Evolutionary conservation across 64 coral and sea anemone genomes (phyloP).

Genomic region (Exaiptasia diaphana): DNA sequence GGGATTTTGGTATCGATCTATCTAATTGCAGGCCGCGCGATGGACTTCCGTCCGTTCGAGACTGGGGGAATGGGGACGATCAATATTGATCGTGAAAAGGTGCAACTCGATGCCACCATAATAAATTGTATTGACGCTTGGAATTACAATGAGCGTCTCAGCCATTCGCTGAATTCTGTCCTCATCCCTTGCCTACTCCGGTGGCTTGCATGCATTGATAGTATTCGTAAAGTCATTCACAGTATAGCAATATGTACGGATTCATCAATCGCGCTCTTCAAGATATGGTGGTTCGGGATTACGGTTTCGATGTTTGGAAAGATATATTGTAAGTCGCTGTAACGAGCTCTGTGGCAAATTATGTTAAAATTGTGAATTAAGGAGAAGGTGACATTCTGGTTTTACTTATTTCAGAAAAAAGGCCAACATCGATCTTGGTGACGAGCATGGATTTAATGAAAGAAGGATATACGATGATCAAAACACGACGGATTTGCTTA

Average conservation of each 20-base stretch:
- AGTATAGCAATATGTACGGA: constrained; percentile 82
- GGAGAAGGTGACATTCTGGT: neutral
- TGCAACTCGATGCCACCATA: neutral
- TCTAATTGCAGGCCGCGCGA: too few relatives aligned
- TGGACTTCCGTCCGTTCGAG: neutral
- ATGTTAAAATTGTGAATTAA: too few relatives aligned
- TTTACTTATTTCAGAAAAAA: constrained; percentile 57
- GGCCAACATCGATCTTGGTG: constrained; percentile 78
- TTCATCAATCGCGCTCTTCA: constrained; percentile 92
- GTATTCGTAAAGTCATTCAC: neutral
- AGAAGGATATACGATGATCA: constrained; percentile 95
- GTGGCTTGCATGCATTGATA: too few relatives aligned
- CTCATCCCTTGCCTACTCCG: too few relatives aligned
- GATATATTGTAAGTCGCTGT: constrained; percentile 77
- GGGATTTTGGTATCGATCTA: too few relatives aligned
- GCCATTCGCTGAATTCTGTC: neutral
- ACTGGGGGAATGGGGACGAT: constrained; percentile 2
- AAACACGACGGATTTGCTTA: constrained; percentile 78
- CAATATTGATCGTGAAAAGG: neutral
- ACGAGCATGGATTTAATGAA: constrained; percentile 78
- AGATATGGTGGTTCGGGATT: constrained; percentile 77
- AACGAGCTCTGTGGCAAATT: neutral
- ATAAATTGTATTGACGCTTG: neutral
- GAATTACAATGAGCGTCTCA: neutral
- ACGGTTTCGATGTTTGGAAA: constrained; percentile 75